Base-by-base conservation (phyloP, 1,140 invertebrate species). In the Ectropis grisescens region DNA sequence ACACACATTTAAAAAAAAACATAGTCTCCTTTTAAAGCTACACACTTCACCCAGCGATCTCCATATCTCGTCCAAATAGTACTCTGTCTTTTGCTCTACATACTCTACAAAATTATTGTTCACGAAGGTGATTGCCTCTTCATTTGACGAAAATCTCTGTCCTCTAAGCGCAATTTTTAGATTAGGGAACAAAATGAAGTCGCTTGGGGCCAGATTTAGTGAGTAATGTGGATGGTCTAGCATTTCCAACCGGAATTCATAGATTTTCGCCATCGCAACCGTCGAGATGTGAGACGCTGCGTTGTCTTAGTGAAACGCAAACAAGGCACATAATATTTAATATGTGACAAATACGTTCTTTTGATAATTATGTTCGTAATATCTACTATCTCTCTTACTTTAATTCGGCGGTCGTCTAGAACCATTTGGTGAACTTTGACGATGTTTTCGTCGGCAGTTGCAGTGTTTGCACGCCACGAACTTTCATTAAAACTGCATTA, bases 31-130 rank as follows among this genome's bases (percentile, higher is more conserved):
- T 24, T 3, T 37, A 37, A 28, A 13, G 32, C 34, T 33, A 37
- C 23, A 43, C 29, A 37, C 41, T 43, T 43, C 24, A 28, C 2
- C 29, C 34, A 43, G 26, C 30, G 34, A 33, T 33, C 29, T 43
- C 25, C 33, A 1, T 43, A 37, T 33, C 11, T 30, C 24, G 22
- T 32, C 25, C 33, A 35, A 41, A 44, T 44, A 31, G 13, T 44
- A 41, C 29, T 37, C 29, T 29, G 34, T 30, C 12, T 37, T 37
- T 24, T 44, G 35, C 27, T 36, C 38, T 33, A 19, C 9, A 41
- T 34, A 34, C 29, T 41, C n/a, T n/a, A n/a, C n/a, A n/a, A 41
- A 22, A 5, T 5, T 5, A 33, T 34, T 15, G n/a, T n/a, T n/a
- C n/a, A 34, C 25, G 11, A 33, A 40, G 11, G 24, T 14, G 30